Percentiles rank a stretch among this genome's conserved stretches.
These are phyloP conservation scores for Athetis lepigone DNA, from an alignment of 2,888 invertebrate genomes.

Conservation along the genomic window DNA sequence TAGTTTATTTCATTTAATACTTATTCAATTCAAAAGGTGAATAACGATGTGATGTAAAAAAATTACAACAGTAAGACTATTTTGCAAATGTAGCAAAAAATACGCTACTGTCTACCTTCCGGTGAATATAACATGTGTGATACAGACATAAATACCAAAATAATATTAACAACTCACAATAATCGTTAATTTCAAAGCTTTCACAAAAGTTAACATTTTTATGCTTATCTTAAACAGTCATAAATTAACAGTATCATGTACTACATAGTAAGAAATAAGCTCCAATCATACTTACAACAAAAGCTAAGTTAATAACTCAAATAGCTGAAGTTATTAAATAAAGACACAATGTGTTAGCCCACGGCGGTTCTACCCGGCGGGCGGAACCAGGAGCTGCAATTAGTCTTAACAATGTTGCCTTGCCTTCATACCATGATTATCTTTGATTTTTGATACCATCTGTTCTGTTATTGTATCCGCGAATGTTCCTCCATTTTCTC, in stretches of 20 bases:
- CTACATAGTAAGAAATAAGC: slow-evolving; percentile 32
- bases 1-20: too few species aligned
- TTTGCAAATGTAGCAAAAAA: too few species aligned
- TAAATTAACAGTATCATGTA: slow-evolving; percentile 14
- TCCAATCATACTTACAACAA: slow-evolving; percentile 12
- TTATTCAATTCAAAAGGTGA: too few species aligned
- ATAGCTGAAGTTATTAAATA: slow-evolving; percentile 63
- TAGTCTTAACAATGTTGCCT: slow-evolving; percentile 81
- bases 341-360: slow-evolving; percentile 74
- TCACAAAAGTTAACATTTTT: slow-evolving; percentile 11
- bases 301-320: slow-evolving; percentile 18
- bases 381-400: slow-evolving; percentile 81
- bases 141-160: slow-evolving; percentile 4
- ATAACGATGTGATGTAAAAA: too few species aligned
- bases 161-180: slow-evolving; percentile 12
- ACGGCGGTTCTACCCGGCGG: slow-evolving; percentile 69
- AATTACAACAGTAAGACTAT: neutral
- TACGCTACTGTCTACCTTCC: too few species aligned
- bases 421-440: slow-evolving; percentile 76
- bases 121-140: too few species aligned
- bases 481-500: slow-evolving; percentile 46
- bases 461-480: slow-evolving; percentile 69
- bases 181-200: neutral
- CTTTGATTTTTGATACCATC: slow-evolving; percentile 72
- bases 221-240: slow-evolving; percentile 18